Evolutionary conservation across 2,888 invertebrate genomes (phyloP), one percentile per base, ranked within the genome.

Genomic region (Limnephilus rhombicus): DNA sequence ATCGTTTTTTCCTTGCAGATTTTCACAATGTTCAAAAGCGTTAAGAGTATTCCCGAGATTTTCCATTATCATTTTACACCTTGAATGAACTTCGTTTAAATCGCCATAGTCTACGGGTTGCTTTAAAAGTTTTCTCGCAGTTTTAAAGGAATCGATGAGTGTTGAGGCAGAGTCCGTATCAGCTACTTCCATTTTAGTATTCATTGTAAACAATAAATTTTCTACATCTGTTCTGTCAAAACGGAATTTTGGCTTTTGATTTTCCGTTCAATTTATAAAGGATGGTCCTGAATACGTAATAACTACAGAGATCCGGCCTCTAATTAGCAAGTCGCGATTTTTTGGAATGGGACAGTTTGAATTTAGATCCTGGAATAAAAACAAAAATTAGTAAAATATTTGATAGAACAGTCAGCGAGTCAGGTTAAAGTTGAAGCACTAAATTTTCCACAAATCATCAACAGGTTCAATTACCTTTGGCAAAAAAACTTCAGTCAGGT

Each of bases 51-150:
- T 89, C 3, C 89, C 88, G 9, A 92, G 53, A 31, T 90, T 91
- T 86, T 89, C 91, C 80, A 90, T 92, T 86, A 92, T 83, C 13
- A 68, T 85, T 81, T 91, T 92, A 83, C 92, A 92, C 2, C 89
- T 49, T 37, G 89, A 85, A 45, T 91, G 92, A 5, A 92, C 91
- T 81, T 92, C 92, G 34, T 15, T 89, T 34, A 91, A 41, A 82
- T 89, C 81, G 29, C 85, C 45, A 34, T 89, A 88, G 85, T 92
- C 89, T 9, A 92, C 85, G 24, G 91, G 91, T 89, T 91, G 91
- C 68, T 92, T 91, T 37, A 92, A 49, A 49, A 92, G 80, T 81
- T 85, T 91, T 29, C 92, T 92, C 18, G 92, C 87, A 83, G 89
- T 85, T 49, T 88, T 85, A 49, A 92, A 85, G 34, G 90, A 81